Evolutionary conservation across 2,113 vertebrate genomes (phyloP).

Genomic region (Rhea pennata): DNA sequence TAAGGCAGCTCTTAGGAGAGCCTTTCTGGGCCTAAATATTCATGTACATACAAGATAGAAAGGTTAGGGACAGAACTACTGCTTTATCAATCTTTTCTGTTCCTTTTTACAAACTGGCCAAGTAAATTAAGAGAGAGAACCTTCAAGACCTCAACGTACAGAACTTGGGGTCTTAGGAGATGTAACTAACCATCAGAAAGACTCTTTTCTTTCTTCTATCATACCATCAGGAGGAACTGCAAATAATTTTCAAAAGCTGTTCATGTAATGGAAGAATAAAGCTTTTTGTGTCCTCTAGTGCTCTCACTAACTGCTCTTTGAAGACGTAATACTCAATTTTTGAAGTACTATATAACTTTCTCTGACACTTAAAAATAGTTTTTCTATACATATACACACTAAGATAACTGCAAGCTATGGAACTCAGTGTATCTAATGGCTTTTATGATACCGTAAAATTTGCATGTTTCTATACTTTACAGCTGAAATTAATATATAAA

Average conservation of each 20-base stretch:
- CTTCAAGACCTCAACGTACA: neutral
- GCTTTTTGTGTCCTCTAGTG: slow-evolving; percentile 5
- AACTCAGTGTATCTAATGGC: slow-evolving; percentile 12
- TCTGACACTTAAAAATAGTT: slow-evolving; percentile 23
- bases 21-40: neutral
- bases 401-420: slow-evolving; percentile 28
- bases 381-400: slow-evolving; percentile 43
- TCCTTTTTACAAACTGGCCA: slow-evolving; percentile 47
- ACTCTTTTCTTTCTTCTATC: slow-evolving; percentile 36
- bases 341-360: slow-evolving; percentile 59
- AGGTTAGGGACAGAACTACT: neutral
- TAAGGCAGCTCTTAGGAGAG: neutral
- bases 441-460: slow-evolving; percentile 37
- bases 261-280: slow-evolving; percentile 13
- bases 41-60: neutral
- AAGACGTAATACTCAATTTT: slow-evolving; percentile 51
- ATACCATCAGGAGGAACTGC: slow-evolving; percentile 16
- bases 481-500: neutral
- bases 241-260: slow-evolving; percentile 59
- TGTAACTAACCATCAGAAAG: neutral
- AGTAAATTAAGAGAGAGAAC: slow-evolving; percentile 30
- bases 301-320: slow-evolving; percentile 21
- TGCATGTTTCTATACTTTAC: slow-evolving; percentile 22
- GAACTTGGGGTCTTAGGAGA: neutral
- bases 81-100: slow-evolving; percentile 39